Base-by-base conservation (phyloP, 1,140 invertebrate species). In the Lutraria rhynchaena region DNA sequence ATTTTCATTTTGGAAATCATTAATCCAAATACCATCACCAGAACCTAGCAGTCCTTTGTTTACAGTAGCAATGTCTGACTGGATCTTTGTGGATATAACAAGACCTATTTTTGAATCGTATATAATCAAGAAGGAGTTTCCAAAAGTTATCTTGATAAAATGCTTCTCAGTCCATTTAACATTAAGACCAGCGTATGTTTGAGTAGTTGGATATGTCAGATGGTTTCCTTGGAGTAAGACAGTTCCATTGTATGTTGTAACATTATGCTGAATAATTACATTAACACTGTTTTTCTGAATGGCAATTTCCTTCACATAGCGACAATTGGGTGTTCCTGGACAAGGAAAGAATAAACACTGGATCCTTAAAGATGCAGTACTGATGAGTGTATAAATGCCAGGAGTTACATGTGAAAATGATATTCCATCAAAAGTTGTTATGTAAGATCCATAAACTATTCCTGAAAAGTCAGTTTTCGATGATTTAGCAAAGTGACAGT, bases 341-440 rank as follows among this genome's bases (percentile, higher is more conserved):
- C 86, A 87, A 22, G 86, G 86, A 31, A 75, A 13, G 51, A 83
- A 86, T n/a, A 84, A 49, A 60, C 61, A 82, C 41, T 83, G 51
- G 15, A 86, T 49, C 9, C 35, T 37, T 19, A 85, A 27, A 9
- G 57, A 63, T 27, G 67, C 27, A 17, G 76, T 35, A 35, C 61
- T 71, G 0, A 86, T 15, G 22, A 86, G 60, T 1, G 51, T 60
- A 67, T 86, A 87, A 13, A 76, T 44, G 17, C 86, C 86, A 33
- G 82, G 84, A 0, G 74, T 44, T 24, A 80, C 65, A 63, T 84
- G 75, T 19, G 46, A 55, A 22, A 83, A 74, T 15, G 82, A 82
- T n/a, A 80, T 60, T 22, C 83, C 85, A 74, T 85, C 81, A 27
- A 86, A 81, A 33, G 74, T 84, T 31, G 82, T 86, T n/a, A 87